Conservation (phyloP, 2,113 vertebrate genomes). For the Camelus bactrianus region DNA sequence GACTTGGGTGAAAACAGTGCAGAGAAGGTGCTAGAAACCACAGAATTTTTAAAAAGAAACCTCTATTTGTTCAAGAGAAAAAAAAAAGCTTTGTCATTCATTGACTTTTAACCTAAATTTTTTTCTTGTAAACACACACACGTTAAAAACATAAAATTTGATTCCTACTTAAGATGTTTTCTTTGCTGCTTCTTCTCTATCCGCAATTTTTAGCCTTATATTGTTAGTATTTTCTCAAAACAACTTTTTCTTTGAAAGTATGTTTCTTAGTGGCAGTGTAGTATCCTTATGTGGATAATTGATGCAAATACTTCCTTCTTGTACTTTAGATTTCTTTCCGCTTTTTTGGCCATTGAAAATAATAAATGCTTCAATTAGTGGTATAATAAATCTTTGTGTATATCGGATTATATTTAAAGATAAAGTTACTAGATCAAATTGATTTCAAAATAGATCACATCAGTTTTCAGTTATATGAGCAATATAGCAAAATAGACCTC, state of each 20-base stretch:
- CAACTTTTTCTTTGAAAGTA: not conserved
- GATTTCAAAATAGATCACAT: not conserved
- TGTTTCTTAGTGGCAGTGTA: not conserved
- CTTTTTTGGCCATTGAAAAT: not conserved
- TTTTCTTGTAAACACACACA: not conserved
- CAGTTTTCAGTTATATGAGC: not conserved
- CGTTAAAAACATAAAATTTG: not conserved
- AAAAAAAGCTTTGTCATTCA: not conserved
- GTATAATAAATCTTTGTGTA: not conserved
- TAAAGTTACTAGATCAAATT: not conserved
- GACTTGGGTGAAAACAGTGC: not conserved
- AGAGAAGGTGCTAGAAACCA: not conserved
- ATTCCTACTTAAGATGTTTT: not conserved
- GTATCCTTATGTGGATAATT: not conserved
- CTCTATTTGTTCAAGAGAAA: constrained; percentile 3
- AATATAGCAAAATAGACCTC: not conserved
- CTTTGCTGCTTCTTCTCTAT: not conserved
- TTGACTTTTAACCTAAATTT: not conserved
- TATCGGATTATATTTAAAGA: constrained; percentile 12
- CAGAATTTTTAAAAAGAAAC: not conserved
- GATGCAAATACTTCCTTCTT: not conserved
- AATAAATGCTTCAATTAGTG: not conserved
- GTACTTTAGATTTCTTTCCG: not conserved
- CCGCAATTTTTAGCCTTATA: not conserved
- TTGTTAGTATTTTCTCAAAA: not conserved